Evolutionary conservation across 2,888 invertebrate genomes (phyloP).

Genomic region (Poecilobothrus nobilitatus): DNA sequence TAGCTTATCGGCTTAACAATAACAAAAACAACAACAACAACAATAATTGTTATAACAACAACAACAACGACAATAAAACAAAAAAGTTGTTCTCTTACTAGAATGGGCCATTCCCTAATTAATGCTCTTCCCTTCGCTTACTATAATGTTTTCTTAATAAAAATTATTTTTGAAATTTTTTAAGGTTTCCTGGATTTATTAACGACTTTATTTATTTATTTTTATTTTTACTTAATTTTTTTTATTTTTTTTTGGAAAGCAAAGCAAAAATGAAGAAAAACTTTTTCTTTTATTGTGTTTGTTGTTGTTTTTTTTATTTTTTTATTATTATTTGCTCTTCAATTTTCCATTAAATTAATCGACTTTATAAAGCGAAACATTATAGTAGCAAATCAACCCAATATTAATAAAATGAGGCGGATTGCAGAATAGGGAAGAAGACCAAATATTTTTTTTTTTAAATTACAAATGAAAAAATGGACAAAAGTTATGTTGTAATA

Average conservation of each 20-base stretch:
- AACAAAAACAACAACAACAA: not conserved
- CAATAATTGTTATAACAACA: no score
- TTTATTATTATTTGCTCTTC: not conserved
- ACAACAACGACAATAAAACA: no score
- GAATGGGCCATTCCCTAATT: no score
- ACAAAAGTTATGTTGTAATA: not conserved
- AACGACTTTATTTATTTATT: not conserved
- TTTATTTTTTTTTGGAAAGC: no score
- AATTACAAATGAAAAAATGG: not conserved
- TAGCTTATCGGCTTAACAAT: not conserved
- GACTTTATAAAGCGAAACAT: not conserved
- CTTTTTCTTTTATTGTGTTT: no score
- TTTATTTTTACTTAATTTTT: not conserved
- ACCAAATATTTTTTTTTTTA: no score
- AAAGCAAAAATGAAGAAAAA: no score
- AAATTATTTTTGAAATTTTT: not conserved
- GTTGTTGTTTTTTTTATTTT: no score
- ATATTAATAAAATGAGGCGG: no score
- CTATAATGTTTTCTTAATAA: not conserved
- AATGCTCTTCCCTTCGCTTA: no score
- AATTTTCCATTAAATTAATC: conserved; percentile 6
- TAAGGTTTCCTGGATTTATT: not conserved
- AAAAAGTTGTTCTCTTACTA: no score
- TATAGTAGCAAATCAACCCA: not conserved
- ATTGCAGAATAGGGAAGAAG: no score